A percentile compares a stretch with the other conserved stretches of the same genome.
phyloP scores from a whole-genome alignment of 2,797 vertebrate species.

The Etheostoma perlongum region DNA sequence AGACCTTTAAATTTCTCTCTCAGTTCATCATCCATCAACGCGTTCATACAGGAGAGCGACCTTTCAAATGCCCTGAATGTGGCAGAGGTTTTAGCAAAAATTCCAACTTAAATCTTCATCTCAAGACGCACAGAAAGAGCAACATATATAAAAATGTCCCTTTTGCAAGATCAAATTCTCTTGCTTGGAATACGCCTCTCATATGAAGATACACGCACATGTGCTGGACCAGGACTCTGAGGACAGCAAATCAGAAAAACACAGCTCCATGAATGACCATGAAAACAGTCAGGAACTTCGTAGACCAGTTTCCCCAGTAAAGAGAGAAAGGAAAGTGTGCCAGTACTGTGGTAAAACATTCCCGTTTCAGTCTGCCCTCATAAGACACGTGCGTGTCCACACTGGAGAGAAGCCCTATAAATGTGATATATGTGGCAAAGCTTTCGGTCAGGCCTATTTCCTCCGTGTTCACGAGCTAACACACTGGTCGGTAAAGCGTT shows the following conservation, averaged over 20 bases:
- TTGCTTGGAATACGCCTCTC: constrained; percentile 58
- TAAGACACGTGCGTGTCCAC: constrained; percentile 84
- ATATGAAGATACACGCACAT: constrained; percentile 57
- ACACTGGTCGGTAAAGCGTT: constrained; percentile 86
- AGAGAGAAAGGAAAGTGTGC: constrained; percentile 71
- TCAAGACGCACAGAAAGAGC: constrained; percentile 74
- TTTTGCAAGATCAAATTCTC: constrained; percentile 70
- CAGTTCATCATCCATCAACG: constrained; percentile 85
- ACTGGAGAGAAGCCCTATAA: constrained; percentile 86
- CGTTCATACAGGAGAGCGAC: constrained; percentile 85
- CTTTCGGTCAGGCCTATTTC: constrained; percentile 84
- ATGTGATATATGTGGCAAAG: constrained; percentile 85
- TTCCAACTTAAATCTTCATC: constrained; percentile 84
- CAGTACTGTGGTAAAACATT: constrained; percentile 85
- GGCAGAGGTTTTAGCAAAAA: constrained; percentile 83
- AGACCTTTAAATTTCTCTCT: constrained; percentile 80
- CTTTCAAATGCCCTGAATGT: constrained; percentile 82
- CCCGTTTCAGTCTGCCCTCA: constrained; percentile 82
- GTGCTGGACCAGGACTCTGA: constrained; percentile 22
- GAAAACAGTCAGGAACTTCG: neutral
- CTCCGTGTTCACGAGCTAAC: constrained; percentile 85
- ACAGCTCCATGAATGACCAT: neutral
- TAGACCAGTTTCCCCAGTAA: constrained; percentile 16
- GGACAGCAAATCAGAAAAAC: constrained; percentile 22
- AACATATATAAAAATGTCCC: constrained; percentile 68